Evolutionary conservation across 2,797 vertebrate genomes (phyloP).

Genomic region (Alectoris magna): DNA sequence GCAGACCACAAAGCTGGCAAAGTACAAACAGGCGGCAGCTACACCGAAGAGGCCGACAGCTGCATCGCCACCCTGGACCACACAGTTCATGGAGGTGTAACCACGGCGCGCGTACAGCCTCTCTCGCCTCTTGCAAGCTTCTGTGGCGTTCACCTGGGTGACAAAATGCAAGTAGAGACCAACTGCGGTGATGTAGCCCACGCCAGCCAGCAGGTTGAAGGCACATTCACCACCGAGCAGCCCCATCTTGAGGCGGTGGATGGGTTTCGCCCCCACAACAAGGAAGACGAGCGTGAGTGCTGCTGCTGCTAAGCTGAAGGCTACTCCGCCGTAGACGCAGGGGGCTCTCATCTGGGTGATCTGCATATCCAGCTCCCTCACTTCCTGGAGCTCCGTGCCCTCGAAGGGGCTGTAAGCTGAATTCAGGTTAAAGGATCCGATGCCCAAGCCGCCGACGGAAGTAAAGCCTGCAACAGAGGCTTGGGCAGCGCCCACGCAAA

Average conservation of each 20-base stretch:
- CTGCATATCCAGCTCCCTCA: slow-evolving; percentile 87
- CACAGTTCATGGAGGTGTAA: slow-evolving; percentile 94
- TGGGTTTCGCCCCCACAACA: slow-evolving; percentile 82
- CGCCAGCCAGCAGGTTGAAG: slow-evolving; percentile 83
- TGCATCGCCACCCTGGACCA: slow-evolving; percentile 88
- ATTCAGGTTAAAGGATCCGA: slow-evolving; percentile 81
- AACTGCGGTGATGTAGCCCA: slow-evolving; percentile 82
- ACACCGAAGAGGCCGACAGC: slow-evolving; percentile 90
- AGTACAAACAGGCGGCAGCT: slow-evolving; percentile 86
- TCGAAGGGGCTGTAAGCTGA: slow-evolving; percentile 82
- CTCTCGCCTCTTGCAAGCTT: slow-evolving; percentile 85
- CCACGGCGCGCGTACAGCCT: slow-evolving; percentile 87
- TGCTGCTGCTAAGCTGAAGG: slow-evolving; percentile 81
- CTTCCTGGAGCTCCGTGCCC: slow-evolving; percentile 86
- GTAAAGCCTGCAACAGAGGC: slow-evolving; percentile 85
- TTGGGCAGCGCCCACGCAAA: slow-evolving; percentile 86
- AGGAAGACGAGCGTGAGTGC: slow-evolving; percentile 86
- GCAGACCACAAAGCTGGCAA: slow-evolving; percentile 75
- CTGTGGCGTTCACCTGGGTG: slow-evolving; percentile 86
- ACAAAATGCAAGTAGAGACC: slow-evolving; percentile 91
- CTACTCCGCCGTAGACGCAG: slow-evolving; percentile 84
- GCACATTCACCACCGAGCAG: slow-evolving; percentile 81
- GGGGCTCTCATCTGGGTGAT: slow-evolving; percentile 91
- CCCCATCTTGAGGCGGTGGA: slow-evolving; percentile 68
- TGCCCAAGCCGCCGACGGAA: slow-evolving; percentile 69